Base-by-base conservation (phyloP, 2,113 vertebrate species). In the Gila orcuttii region DNA sequence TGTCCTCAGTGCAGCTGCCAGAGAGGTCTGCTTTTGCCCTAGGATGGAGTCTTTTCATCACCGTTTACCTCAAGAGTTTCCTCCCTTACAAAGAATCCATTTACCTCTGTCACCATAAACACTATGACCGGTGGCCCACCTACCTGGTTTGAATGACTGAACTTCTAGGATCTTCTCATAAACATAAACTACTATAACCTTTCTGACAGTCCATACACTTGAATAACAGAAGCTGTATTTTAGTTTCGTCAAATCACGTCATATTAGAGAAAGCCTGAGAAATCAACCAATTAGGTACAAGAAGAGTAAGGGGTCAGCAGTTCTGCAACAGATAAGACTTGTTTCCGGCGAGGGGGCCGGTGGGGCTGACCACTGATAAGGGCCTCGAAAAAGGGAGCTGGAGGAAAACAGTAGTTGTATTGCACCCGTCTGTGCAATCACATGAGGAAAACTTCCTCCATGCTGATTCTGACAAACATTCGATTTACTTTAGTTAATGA, bases 311-410 rank as follows among this genome's bases (percentile, higher is more conserved):
- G 75, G 84, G 68, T 86, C 88, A 73, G 86, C 21, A 31, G 88
- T 74, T 88, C 86, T 83, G 75, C 10, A 19, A 64, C 92, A 89
- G 94, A 95, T 95, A 94, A 94, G 93, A 74, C 45, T 76, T 86
- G 86, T 47, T 90, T 92, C 62, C 85, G 89, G 78, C 89, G 71
- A 90, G 87, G 80, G 2, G 78, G 83, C 36, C 82, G 4, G 85
- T 75, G 85, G 82, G 87, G 91, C 92, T 93, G 88, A 42, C 68
- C 33, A 13, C 88, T 93, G 94, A 95, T 95, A 94, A 95, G 90
- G 84, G 86, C 21, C 57, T 50, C n/a, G 23, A 64, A 82, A 76
- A 66, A 78, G 81, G 25, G 60, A 62, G 82, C 66, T 79, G 66
- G 82, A 74, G 66, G 62, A 68, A 62, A 36, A 78, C 60, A 75